A percentile compares a stretch with the other conserved stretches of the same genome.
Conservation (phyloP, 2,797 vertebrate species). For the Heterohyrax brucei region DNA sequence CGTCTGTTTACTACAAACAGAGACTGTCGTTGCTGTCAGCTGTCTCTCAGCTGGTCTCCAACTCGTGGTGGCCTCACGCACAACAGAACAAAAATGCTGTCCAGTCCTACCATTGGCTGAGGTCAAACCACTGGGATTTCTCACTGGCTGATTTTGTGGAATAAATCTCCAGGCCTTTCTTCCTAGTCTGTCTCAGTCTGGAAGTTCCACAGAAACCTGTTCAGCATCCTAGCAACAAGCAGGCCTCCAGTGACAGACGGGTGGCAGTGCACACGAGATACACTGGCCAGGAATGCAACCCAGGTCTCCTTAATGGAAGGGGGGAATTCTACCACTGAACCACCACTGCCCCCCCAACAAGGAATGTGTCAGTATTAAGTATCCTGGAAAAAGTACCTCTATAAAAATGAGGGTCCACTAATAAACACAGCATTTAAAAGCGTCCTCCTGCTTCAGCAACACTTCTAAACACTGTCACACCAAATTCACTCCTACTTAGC, state of each 20-base stretch:
- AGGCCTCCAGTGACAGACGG: too few relatives aligned
- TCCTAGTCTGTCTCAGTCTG: not conserved
- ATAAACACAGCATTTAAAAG: not conserved
- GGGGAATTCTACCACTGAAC: not conserved
- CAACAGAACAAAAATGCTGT: not conserved
- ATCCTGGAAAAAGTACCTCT: not conserved
- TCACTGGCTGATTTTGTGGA: not conserved
- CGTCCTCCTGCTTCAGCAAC: not conserved
- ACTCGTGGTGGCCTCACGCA: not conserved
- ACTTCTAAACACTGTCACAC: not conserved
- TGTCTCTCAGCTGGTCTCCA: too few relatives aligned
- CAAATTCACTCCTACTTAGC: accelerated
- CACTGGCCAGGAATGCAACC: not conserved
- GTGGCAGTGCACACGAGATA: not conserved
- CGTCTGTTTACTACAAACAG: not conserved
- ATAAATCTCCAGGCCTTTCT: not conserved
- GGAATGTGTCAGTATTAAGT: not conserved
- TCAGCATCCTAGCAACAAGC: too few relatives aligned
- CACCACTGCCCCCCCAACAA: not conserved
- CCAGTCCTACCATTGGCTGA: not conserved
- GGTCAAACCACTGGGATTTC: not conserved
- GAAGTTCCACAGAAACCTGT: too few relatives aligned
- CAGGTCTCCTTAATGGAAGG: not conserved
- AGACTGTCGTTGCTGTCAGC: too few relatives aligned
- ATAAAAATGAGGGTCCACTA: not conserved